These are phyloP conservation scores for Pomatorhinus ruficollis DNA, from an alignment of 2,113 vertebrate genomes.

Conservation along the genomic window DNA sequence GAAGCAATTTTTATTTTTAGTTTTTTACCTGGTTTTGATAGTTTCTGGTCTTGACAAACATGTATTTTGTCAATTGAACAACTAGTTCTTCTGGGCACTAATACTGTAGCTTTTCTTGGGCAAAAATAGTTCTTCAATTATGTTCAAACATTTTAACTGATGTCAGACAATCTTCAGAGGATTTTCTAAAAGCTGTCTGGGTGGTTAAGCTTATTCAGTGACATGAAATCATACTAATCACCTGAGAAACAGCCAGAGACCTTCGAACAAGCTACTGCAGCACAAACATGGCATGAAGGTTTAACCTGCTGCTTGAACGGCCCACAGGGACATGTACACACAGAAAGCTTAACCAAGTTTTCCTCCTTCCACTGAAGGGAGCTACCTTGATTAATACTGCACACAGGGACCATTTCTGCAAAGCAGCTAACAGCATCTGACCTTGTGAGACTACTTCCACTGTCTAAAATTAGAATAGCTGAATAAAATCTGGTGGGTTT, in stretches of 20 bases:
- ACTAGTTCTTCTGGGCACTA: neutral
- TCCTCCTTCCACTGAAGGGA: neutral
- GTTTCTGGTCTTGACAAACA: neutral
- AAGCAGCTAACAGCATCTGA: neutral
- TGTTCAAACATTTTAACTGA: conserved; percentile 7
- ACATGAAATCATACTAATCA: neutral
- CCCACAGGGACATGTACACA: neutral
- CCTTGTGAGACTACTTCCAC: neutral
- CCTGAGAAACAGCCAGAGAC: neutral
- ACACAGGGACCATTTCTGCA: neutral
- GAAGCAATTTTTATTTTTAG: neutral
- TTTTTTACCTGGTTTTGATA: neutral
- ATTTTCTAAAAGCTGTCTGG: neutral
- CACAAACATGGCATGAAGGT: neutral
- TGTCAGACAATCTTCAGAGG: neutral
- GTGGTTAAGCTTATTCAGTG: neutral
- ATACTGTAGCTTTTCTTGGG: neutral
- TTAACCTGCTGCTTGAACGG: neutral
- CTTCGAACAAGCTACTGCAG: neutral
- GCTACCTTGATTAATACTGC: neutral
- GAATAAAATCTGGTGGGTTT: neutral
- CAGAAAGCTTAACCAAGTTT: neutral
- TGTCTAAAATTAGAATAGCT: neutral
- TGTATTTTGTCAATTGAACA: neutral
- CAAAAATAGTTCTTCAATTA: neutral